These are phyloP conservation scores for Dolomedes plantarius DNA, from an alignment of 2,888 invertebrate genomes.

Conservation along the genomic window DNA sequence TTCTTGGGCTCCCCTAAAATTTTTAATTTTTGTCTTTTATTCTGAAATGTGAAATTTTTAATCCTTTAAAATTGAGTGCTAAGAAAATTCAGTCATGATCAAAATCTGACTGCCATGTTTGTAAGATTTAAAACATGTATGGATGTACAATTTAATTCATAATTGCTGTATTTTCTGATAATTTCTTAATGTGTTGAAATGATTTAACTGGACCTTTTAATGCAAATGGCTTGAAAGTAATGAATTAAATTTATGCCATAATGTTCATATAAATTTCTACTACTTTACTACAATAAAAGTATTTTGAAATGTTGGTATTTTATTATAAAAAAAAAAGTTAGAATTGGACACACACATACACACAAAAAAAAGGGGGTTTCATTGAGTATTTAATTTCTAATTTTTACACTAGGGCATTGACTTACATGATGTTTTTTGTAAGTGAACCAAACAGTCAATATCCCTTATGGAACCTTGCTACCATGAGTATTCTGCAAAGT, in stretches of 20 bases:
- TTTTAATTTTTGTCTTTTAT: not conserved
- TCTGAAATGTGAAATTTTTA: not conserved
- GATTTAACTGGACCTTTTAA: not conserved
- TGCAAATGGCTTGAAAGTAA: not conserved
- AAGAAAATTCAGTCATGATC: not conserved
- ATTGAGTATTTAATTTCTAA: too few species aligned
- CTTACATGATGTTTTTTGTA: too few species aligned
- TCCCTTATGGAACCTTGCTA: too few species aligned
- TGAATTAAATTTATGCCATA: not conserved
- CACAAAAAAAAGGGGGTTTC: too few species aligned
- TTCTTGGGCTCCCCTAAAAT: not conserved
- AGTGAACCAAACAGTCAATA: too few species aligned
- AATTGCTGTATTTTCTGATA: not conserved
- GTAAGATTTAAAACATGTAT: not conserved
- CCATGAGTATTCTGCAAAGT: too few species aligned
- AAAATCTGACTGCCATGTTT: not conserved
- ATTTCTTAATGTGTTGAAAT: not conserved
- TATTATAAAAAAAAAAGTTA: too few species aligned
- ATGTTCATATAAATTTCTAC: slow-evolving; percentile 51
- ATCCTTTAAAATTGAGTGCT: not conserved
- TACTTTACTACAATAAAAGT: slow-evolving; percentile 55
- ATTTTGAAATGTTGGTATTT: slow-evolving; percentile 39
- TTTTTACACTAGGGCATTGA: too few species aligned
- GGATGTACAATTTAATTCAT: not conserved
- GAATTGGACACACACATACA: too few species aligned